Base-by-base conservation (phyloP, 2,888 invertebrate species). In the Sinohyriopsis cumingii region DNA sequence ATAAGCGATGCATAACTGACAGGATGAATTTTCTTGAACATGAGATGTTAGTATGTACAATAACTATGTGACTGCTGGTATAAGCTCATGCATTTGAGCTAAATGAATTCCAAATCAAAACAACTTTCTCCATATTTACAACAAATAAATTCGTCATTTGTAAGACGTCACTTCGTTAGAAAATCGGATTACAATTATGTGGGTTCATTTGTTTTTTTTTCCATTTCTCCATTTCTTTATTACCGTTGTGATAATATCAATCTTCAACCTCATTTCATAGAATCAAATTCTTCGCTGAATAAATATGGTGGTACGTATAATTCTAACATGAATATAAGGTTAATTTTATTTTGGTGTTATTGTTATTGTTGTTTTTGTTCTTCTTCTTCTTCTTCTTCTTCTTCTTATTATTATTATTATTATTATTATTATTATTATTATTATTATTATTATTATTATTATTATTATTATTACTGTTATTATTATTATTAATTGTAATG, bases 401-500 rank as follows among this genome's bases (percentile, higher is more conserved):
- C 54, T 19, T 59, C 24, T 55, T 65, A 19, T 56, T 59, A 5
- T 54, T 68, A 19, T 55, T 68, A 54, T 45, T 67, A 12, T 59
- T 24, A 28, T 62, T 67, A 22, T 66, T 15, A 4, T 65, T n/a
- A 4, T 28, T 9, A 57, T 65, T 25, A 5, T 59, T 33, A 64
- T 22, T 63, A 12, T 59, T 6, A 64, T 59, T 55, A 59, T 59
- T 53, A 59, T 33, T 24, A 53, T 66, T 24, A 59, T 66, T 53
- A 59, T 59, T 53, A 53, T 59, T 18, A 59, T 45, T 57, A 59
- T 59, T 53, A 60, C 45, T 20, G 22, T 59, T 59, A 59, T 53
- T 59, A 59, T 45, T 53, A 45, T 20, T 55, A 68, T 33, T 68
- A 56, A 56, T 55, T 45, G 33, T 20, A 63, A 69, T 33, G 33